phyloP scores from a whole-genome alignment of 23 tunicate species.

The Halocynthia aurantium region DNA sequence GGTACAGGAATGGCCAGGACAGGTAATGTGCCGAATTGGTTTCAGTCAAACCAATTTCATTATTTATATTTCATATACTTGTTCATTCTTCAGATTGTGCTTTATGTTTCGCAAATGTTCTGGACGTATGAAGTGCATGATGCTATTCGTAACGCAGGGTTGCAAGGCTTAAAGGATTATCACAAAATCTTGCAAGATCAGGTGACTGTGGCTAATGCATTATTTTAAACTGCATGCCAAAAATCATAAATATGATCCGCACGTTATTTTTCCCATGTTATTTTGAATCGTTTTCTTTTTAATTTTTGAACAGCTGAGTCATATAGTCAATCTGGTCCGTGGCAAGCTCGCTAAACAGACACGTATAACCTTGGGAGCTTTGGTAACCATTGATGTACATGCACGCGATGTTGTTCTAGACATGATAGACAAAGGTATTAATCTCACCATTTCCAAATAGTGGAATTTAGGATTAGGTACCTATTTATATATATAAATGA shows the following conservation, averaged over 20 bases:
- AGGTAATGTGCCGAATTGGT: slow-evolving; percentile 24
- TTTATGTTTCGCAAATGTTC: slow-evolving; percentile 87
- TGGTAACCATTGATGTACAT: slow-evolving; percentile 98
- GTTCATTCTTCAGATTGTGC: slow-evolving; percentile 47
- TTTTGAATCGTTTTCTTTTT: not conserved
- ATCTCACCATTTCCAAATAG: not conserved
- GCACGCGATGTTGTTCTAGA: slow-evolving; percentile 96
- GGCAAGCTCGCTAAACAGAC: slow-evolving; percentile 94
- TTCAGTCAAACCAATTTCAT: not conserved
- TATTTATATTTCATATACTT: not conserved
- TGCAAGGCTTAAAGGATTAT: slow-evolving; percentile 80
- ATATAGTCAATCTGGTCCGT: slow-evolving; percentile 93
- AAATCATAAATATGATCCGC: not conserved
- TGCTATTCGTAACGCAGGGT: slow-evolving; percentile 53
- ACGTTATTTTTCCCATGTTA: not conserved
- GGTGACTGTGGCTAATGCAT: slow-evolving; percentile 17
- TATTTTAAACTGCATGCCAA: too few relatives aligned
- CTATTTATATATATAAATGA: too few relatives aligned
- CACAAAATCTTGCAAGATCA: slow-evolving; percentile 47
- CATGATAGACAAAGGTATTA: slow-evolving; percentile 78
- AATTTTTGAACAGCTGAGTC: slow-evolving; percentile 40
- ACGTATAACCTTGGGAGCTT: slow-evolving; percentile 93
- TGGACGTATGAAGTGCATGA: slow-evolving; percentile 96
- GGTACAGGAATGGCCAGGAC: slow-evolving; percentile 98
- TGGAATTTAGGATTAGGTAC: too few relatives aligned